Evolutionary conservation across 2,113 vertebrate species (phyloP).

Genomic region (Strix uralensis): DNA sequence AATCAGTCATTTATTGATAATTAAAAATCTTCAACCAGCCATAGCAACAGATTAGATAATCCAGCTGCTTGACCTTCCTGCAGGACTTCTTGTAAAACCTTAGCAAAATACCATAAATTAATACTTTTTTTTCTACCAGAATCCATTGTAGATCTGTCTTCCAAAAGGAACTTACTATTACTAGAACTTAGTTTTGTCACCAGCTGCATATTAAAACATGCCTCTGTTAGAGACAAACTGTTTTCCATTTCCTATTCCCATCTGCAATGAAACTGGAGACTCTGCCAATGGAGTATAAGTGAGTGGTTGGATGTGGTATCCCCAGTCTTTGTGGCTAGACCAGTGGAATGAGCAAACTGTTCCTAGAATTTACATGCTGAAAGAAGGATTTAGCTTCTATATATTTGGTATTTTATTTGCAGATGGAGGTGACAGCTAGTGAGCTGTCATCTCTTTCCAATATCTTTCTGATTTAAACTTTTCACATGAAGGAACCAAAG

Average conservation of each 20-base stretch:
- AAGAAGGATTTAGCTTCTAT: background rate
- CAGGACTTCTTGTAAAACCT: background rate
- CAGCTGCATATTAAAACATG: slow-evolving; percentile 21
- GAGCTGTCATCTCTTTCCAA: background rate
- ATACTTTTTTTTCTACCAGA: background rate
- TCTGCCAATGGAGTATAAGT: background rate
- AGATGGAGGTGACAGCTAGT: background rate
- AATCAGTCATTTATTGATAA: background rate
- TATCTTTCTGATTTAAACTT: background rate
- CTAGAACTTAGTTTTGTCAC: slow-evolving; percentile 9
- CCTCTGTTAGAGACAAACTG: background rate
- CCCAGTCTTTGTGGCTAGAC: background rate
- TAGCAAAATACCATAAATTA: background rate
- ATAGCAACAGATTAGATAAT: background rate
- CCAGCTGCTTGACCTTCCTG: background rate
- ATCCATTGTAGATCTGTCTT: background rate
- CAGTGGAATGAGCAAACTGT: background rate
- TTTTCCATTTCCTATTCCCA: slow-evolving; percentile 1
- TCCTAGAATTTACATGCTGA: background rate
- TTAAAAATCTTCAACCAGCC: background rate
- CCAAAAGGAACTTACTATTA: background rate
- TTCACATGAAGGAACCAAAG: background rate
- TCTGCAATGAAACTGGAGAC: background rate
- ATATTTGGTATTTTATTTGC: background rate
- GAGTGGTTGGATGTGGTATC: background rate